Conservation (phyloP, 2,888 invertebrate species). For the Dinocampus coccinellae region DNA sequence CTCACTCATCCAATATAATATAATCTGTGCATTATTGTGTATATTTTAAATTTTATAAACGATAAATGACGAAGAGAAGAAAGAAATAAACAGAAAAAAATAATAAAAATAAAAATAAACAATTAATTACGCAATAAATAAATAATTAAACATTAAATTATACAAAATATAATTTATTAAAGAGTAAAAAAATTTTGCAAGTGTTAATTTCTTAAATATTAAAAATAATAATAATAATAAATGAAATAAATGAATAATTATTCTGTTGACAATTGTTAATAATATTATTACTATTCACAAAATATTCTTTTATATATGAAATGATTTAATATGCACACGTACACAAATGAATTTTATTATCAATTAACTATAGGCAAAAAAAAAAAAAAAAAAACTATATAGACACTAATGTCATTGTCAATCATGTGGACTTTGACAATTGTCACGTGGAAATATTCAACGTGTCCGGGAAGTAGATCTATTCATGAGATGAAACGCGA, state of each 20-base stretch:
- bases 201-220: no score
- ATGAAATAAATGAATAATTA: no score
- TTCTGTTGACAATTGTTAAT: not conserved
- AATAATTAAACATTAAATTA: no score
- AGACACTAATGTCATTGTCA: slow-evolving; percentile 66
- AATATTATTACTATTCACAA: not conserved
- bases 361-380: no score
- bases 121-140: not conserved
- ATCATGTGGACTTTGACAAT: slow-evolving; percentile 52
- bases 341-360: not conserved
- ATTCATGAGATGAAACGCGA: slow-evolving; percentile 49
- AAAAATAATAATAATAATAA: no score
- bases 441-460: slow-evolving; percentile 63
- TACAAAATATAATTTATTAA: no score
- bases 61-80: not conserved
- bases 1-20: not conserved
- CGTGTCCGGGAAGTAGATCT: slow-evolving; percentile 66
- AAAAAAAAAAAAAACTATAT: slow-evolving; percentile 10
- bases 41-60: not conserved
- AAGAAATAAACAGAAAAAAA: not conserved
- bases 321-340: not conserved
- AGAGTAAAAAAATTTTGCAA: not conserved
- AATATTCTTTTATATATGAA: no score
- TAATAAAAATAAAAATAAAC: not conserved
- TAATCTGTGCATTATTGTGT: not conserved